Conservation (phyloP, 2,888 invertebrate species). For the Heliconius hortense region DNA sequence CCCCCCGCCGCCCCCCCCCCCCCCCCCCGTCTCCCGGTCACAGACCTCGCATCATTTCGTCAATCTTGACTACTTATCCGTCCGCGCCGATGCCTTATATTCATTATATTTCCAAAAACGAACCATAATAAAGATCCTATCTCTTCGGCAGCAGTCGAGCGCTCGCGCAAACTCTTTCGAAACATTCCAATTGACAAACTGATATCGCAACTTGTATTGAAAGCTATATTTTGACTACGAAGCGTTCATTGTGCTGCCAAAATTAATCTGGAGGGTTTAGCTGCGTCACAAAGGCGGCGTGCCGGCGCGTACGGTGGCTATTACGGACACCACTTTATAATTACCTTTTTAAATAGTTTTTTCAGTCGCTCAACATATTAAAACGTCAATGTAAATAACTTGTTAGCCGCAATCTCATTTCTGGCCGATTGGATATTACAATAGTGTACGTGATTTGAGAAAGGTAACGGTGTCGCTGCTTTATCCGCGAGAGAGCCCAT, state of each 20-base stretch:
- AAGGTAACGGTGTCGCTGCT: slow-evolving; percentile 80
- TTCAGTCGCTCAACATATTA: slow-evolving; percentile 76
- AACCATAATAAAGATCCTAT: slow-evolving; percentile 73
- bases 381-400: slow-evolving; percentile 83
- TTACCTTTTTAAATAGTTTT: slow-evolving; percentile 81
- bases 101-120: slow-evolving; percentile 77
- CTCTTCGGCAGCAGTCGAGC: slow-evolving; percentile 60
- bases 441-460: slow-evolving; percentile 82
- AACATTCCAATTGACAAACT: slow-evolving; percentile 72
- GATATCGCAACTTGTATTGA: slow-evolving; percentile 75
- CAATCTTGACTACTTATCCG: slow-evolving; percentile 81
- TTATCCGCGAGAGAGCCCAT: slow-evolving; percentile 78
- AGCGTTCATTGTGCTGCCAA: slow-evolving; percentile 76
- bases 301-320: slow-evolving; percentile 75
- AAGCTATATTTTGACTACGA: slow-evolving; percentile 69
- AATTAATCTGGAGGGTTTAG: slow-evolving; percentile 80
- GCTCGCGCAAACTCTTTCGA: slow-evolving; percentile 63
- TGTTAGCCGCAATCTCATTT: slow-evolving; percentile 83
- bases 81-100: slow-evolving; percentile 73
- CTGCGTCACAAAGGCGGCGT: slow-evolving; percentile 74
- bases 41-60: slow-evolving; percentile 77
- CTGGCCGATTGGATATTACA: slow-evolving; percentile 82
- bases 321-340: slow-evolving; percentile 78
- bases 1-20: no score
- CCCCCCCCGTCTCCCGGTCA: slow-evolving; percentile 64